phyloP scores from a whole-genome alignment of 2,113 vertebrate genomes.

The Rafetus swinhoei region DNA sequence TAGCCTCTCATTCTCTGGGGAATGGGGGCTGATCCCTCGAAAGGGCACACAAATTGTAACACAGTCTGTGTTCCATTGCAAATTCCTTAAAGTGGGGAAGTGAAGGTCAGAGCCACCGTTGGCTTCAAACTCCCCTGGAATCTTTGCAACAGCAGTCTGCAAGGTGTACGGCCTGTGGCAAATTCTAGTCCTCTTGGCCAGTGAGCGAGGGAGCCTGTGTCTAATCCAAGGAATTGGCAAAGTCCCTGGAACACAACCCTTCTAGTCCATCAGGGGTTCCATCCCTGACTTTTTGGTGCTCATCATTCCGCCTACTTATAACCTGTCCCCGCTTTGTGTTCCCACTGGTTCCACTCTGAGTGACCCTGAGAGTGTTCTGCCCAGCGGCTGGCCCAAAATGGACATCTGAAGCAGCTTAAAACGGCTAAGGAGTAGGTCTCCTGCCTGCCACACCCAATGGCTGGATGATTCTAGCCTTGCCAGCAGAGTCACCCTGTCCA shows the following conservation, averaged over 20 bases:
- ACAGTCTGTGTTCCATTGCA: neutral
- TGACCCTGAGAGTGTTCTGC: neutral
- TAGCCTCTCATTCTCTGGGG: neutral
- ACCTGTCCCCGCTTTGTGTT: neutral
- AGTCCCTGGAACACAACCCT: neutral
- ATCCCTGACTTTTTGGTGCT: neutral
- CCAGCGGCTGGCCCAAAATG: neutral
- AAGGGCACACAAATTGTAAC: neutral
- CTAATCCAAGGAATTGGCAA: neutral
- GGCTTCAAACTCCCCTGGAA: neutral
- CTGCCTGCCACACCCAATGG: neutral
- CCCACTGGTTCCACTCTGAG: neutral
- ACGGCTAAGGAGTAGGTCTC: neutral
- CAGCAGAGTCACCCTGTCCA: neutral
- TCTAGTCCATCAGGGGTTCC: neutral
- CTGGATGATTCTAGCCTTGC: neutral
- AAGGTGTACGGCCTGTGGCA: neutral
- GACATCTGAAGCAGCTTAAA: neutral
- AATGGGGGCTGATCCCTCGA: neutral
- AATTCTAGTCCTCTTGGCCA: neutral
- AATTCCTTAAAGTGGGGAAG: neutral
- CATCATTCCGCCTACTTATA: neutral
- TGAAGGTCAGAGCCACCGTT: neutral
- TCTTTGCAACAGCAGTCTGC: neutral
- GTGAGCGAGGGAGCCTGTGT: too few relatives aligned